Conservation (phyloP, 1,140 invertebrate species). For the Drosophila takahashii region DNA sequence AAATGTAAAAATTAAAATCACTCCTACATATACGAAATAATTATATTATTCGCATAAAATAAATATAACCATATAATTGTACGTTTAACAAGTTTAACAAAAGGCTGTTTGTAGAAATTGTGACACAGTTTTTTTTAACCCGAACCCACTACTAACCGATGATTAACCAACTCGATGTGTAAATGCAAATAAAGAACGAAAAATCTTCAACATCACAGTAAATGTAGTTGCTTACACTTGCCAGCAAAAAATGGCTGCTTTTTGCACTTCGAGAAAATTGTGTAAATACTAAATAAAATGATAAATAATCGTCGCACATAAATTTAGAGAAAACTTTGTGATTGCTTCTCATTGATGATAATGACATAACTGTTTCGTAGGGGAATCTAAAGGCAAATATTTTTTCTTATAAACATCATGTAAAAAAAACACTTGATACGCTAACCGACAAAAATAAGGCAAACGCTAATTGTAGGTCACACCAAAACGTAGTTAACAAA, state of each 20-base stretch:
- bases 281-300: conserved; percentile 58
- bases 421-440: conserved; percentile 41
- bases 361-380: conserved; percentile 51
- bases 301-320: conserved; percentile 36
- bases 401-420: conserved; percentile 51
- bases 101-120: conserved; percentile 84
- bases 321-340: conserved; percentile 72
- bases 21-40: conserved; percentile 44
- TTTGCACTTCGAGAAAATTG: conserved; percentile 29
- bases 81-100: conserved; percentile 81
- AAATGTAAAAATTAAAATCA: conserved; percentile 44
- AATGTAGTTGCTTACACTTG: conserved; percentile 50
- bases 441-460: conserved; percentile 17
- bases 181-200: conserved; percentile 38
- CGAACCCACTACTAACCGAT: conserved; percentile 21
- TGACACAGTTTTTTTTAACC: conserved; percentile 78
- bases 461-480: conserved; percentile 36
- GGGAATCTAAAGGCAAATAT: conserved; percentile 24
- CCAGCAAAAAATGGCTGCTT: conserved; percentile 20
- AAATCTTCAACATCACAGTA: conserved; percentile 32
- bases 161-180: conserved; percentile 32
- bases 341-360: conserved; percentile 74
- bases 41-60: conserved; percentile 31
- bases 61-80: conserved; percentile 50
- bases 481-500: conserved; percentile 47